A percentile compares a stretch with the other conserved stretches of the same genome.
Evolutionary conservation across 2,888 invertebrate species (phyloP).

Genomic region (Drosophila maculinotata): DNA sequence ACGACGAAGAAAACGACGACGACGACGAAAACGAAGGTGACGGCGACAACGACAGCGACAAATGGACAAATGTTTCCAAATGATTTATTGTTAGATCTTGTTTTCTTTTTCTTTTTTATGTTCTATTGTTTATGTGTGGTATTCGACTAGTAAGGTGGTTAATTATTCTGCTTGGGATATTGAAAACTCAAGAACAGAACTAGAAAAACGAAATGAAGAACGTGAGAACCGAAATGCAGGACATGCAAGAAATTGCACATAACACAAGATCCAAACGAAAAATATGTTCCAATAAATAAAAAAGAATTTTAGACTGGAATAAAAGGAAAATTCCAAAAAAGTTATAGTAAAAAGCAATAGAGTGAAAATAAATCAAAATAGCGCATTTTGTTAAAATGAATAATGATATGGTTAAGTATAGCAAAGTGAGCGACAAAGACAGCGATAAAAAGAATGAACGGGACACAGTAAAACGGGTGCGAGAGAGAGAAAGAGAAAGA

Average conservation of each 20-base stretch:
- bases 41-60: slow-evolving; percentile 18
- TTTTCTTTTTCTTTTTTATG: not conserved
- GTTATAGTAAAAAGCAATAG: slow-evolving; percentile 1
- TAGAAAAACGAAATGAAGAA: slow-evolving; percentile 30
- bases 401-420: slow-evolving; percentile 4
- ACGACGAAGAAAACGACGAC: slow-evolving; percentile 9
- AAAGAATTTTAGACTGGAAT: slow-evolving; percentile 1
- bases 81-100: slow-evolving; percentile 10
- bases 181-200: slow-evolving; percentile 42
- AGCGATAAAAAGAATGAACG: slow-evolving; percentile 6
- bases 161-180: slow-evolving; percentile 42
- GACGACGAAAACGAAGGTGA: slow-evolving; percentile 18
- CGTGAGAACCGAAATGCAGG: slow-evolving; percentile 37
- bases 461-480: slow-evolving; percentile 3
- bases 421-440: slow-evolving; percentile 24
- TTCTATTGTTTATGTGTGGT: slow-evolving; percentile 19
- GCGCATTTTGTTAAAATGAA: slow-evolving; percentile 24
- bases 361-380: slow-evolving; percentile 6
- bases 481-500: not conserved
- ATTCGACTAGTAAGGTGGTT: slow-evolving; percentile 27
- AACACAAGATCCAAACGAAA: slow-evolving; percentile 19
- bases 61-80: slow-evolving; percentile 26
- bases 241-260: slow-evolving; percentile 35
- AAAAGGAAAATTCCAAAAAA: slow-evolving; percentile 1
- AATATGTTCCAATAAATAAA: slow-evolving; percentile 4